Evolutionary conservation across 1,140 invertebrate species (phyloP), one percentile per base, ranked within the genome.

Genomic region (Andrena cerasifolii): DNA sequence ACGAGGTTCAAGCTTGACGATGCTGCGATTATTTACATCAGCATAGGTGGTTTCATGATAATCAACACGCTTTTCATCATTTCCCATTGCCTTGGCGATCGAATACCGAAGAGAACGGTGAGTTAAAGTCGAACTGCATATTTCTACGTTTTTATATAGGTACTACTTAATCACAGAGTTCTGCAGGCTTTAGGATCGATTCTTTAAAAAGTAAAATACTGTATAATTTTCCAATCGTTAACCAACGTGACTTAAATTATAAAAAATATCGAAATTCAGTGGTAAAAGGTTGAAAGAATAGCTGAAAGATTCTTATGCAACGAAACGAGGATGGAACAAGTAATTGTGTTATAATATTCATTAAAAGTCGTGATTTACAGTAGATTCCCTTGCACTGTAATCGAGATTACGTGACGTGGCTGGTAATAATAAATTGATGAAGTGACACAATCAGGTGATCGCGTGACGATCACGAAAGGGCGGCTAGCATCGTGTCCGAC

Each of bases 101-200:
- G 93, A n/a, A 92, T 95, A 21, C 95, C 95, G 16, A 95, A 94
- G 90, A 93, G 93, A 90, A 95, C 95, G 56, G 93, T 94, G 88
- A 89, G 40, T 66, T 2, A 16, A 18, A 18, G 76, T 71, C 28
- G 26, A 36, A 43, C n/a, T 12, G 21, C 33, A 59, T 24, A 67
- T 65, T 10, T 24, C 3, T 53, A 40, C 26, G n/a, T n/a, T n/a
- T n/a, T n/a, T n/a, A n/a, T n/a, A n/a, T n/a, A n/a, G n/a, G n/a
- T n/a, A n/a, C n/a, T n/a, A n/a, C n/a, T n/a, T n/a, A 40, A 40
- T 40, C 36, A 10, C 36, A 40, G 10, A 40, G 10, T 40, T 3
- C 36, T 5, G 36, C 36, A 40, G 10, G 36, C n/a, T n/a, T n/a
- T n/a, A n/a, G n/a, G n/a, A n/a, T n/a, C n/a, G n/a, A n/a, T n/a